These are phyloP conservation scores for Amphiprion clarkii DNA, from an alignment of 2,797 vertebrate genomes.

Conservation along the genomic window DNA sequence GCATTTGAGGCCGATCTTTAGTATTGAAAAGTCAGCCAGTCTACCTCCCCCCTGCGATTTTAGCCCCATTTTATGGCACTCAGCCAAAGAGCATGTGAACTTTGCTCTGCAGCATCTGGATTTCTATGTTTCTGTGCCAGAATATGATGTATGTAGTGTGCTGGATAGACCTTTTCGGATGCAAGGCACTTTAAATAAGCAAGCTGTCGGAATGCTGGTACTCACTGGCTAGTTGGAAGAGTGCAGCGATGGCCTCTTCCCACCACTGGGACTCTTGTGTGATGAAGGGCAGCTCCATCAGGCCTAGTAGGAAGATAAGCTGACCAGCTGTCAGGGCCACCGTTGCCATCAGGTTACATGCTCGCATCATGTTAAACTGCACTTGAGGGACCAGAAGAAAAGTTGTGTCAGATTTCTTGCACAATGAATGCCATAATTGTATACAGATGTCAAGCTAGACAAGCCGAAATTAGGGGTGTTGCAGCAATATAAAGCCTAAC, in stretches of 20 bases:
- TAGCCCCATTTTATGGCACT: slow-evolving; percentile 8
- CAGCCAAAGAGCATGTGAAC: slow-evolving; percentile 13
- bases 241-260: slow-evolving; percentile 98
- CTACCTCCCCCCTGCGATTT: slow-evolving; percentile 6
- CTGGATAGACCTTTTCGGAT: not conserved
- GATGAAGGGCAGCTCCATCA: slow-evolving; percentile 91
- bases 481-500: not conserved
- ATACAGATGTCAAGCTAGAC: not conserved
- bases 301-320: slow-evolving; percentile 94
- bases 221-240: slow-evolving; percentile 99
- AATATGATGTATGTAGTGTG: not conserved
- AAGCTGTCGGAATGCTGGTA: slow-evolving; percentile 60
- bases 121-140: slow-evolving; percentile 5
- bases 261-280: slow-evolving; percentile 96
- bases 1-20: slow-evolving; percentile 16
- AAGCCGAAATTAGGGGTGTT: slow-evolving; percentile 11
- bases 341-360: slow-evolving; percentile 97
- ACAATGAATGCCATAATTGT: not conserved
- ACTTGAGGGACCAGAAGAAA: slow-evolving; percentile 83
- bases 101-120: slow-evolving; percentile 14
- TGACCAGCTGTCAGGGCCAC: slow-evolving; percentile 94
- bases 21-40: slow-evolving; percentile 4
- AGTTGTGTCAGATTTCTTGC: slow-evolving; percentile 50
- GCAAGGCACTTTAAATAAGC: not conserved
- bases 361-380: slow-evolving; percentile 99